phyloP scores from a whole-genome alignment of 1,140 invertebrate genomes.

The Palaemon carinicauda region DNA sequence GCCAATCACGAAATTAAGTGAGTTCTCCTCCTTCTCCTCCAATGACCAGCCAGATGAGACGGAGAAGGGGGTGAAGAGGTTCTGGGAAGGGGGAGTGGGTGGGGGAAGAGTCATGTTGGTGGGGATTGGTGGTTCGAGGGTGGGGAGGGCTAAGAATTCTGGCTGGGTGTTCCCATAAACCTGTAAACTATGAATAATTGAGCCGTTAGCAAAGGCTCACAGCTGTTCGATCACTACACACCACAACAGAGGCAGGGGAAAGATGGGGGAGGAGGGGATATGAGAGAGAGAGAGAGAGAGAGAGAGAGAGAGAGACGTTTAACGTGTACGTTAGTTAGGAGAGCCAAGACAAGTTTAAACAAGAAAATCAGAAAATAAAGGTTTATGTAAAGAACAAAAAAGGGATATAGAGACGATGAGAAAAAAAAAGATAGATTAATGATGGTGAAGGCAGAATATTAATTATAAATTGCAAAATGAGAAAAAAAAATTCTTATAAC shows the following conservation, averaged over 20 bases:
- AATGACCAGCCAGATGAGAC: background rate
- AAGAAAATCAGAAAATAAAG: too few relatives aligned
- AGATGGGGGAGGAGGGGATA: background rate
- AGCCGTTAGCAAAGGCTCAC: constrained; percentile 18
- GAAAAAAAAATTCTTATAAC: too few relatives aligned
- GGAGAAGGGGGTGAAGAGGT: background rate
- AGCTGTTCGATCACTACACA: constrained; percentile 18
- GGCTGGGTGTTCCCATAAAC: constrained; percentile 6
- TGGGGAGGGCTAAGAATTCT: background rate
- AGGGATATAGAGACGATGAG: too few relatives aligned
- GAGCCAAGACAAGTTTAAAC: too few relatives aligned
- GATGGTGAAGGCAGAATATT: too few relatives aligned
- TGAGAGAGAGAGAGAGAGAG: background rate
- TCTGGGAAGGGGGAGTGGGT: too few relatives aligned
- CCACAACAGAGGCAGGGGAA: background rate
- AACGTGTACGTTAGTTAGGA: background rate
- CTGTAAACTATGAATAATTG: constrained; percentile 33
- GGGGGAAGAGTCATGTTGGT: background rate
- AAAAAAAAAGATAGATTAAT: too few relatives aligned
- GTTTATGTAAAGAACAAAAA: too few relatives aligned
- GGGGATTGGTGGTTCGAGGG: background rate
- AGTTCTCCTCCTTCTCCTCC: too few relatives aligned
- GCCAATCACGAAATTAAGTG: too few relatives aligned
- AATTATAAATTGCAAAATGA: too few relatives aligned
- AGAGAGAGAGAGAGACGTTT: background rate